These are phyloP conservation scores for Lophura nycthemera DNA, from an alignment of 2,113 vertebrate genomes.

Conservation along the genomic window DNA sequence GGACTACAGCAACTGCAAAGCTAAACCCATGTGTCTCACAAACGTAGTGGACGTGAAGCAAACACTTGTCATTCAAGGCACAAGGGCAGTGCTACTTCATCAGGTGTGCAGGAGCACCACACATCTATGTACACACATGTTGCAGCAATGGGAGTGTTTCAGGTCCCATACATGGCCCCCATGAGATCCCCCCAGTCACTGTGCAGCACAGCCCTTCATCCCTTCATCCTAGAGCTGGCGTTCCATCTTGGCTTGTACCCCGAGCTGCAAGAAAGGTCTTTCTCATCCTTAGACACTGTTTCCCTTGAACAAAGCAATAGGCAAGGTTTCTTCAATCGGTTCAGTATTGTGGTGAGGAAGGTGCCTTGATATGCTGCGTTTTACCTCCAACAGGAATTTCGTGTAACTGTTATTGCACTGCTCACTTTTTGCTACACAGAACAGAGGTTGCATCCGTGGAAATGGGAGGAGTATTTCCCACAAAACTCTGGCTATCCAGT, in stretches of 20 bases:
- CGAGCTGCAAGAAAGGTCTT: too few relatives aligned
- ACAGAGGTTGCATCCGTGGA: not conserved
- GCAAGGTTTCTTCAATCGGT: not conserved
- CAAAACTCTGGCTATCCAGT: not conserved
- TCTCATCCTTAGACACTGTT: not conserved
- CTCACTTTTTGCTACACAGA: not conserved
- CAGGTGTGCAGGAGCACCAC: not conserved
- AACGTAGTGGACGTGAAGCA: not conserved
- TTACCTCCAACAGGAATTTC: not conserved
- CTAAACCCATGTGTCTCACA: not conserved
- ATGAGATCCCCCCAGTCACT: not conserved
- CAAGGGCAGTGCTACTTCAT: not conserved
- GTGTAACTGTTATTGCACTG: not conserved
- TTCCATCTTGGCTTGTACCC: not conserved
- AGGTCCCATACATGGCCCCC: not conserved
- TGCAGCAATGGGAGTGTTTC: accelerated
- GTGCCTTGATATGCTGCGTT: not conserved
- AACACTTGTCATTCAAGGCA: not conserved
- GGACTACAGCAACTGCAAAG: not conserved
- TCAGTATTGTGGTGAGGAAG: not conserved
- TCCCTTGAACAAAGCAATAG: not conserved
- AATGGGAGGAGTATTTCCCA: not conserved
- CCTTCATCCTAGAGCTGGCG: not conserved
- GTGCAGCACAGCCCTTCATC: not conserved
- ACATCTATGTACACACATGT: not conserved